phyloP scores from a whole-genome alignment of 2,113 vertebrate species.

The Oryzias celebensis region DNA sequence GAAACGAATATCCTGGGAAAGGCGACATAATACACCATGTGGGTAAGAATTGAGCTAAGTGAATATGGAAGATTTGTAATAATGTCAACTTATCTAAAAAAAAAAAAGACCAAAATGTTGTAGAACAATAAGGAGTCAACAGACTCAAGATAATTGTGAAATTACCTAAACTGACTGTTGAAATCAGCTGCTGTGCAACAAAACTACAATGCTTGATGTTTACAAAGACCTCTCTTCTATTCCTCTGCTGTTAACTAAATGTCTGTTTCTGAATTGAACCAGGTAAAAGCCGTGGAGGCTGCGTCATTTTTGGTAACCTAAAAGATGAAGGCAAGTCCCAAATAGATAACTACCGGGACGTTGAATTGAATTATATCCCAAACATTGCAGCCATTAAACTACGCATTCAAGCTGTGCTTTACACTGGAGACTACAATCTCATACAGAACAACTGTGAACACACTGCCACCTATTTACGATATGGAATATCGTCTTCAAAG shows the following conservation, averaged over 20 bases:
- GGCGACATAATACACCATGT: background rate
- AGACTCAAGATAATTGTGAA: too few species aligned
- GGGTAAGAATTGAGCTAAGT: background rate
- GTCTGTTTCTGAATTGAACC: background rate
- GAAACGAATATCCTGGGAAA: background rate
- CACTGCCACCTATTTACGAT: background rate
- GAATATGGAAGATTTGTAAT: background rate
- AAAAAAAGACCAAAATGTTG: too few species aligned
- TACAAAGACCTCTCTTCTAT: too few species aligned
- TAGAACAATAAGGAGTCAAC: too few species aligned
- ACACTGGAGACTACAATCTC: rapidly evolving
- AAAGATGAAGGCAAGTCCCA: rapidly evolving
- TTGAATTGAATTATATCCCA: rapidly evolving
- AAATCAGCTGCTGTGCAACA: too few species aligned
- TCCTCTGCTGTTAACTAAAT: background rate
- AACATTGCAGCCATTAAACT: rapidly evolving
- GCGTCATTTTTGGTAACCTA: too few species aligned
- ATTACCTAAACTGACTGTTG: too few species aligned
- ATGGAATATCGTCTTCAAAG: rapidly evolving
- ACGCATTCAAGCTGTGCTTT: rapidly evolving
- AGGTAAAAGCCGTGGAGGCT: rapidly evolving
- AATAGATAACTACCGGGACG: background rate
- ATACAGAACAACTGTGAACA: background rate
- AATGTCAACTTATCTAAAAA: too few species aligned
- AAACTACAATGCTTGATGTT: too few species aligned